Evolutionary conservation across 1,140 invertebrate species (phyloP).

Genomic region (Zaprionus lachaisei): DNA sequence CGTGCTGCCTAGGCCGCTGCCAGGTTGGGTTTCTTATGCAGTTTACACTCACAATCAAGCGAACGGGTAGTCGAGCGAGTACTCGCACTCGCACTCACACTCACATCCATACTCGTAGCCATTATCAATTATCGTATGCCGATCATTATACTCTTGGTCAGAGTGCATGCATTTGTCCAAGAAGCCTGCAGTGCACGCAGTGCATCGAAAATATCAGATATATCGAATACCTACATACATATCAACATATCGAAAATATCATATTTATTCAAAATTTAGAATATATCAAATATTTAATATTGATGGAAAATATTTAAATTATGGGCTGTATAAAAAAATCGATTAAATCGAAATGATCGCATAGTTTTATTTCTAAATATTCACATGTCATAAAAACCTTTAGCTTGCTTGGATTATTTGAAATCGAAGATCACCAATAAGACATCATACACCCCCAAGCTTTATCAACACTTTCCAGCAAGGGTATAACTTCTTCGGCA

Average conservation of each 20-base stretch:
- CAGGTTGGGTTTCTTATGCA: slow-evolving; percentile 70
- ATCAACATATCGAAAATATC: too few relatives aligned
- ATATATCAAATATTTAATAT: too few relatives aligned
- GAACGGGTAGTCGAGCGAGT: slow-evolving; percentile 19
- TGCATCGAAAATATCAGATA: too few relatives aligned
- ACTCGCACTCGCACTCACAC: slow-evolving; percentile 9
- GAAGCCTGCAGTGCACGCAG: neutral
- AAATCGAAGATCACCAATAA: too few relatives aligned
- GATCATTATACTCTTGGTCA: slow-evolving; percentile 31
- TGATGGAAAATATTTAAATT: too few relatives aligned
- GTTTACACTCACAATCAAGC: slow-evolving; percentile 35
- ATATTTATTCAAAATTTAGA: too few relatives aligned
- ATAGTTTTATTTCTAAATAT: too few relatives aligned
- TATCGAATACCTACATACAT: too few relatives aligned
- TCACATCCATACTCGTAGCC: slow-evolving; percentile 34
- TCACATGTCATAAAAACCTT: too few relatives aligned
- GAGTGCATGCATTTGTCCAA: neutral
- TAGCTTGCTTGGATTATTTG: too few relatives aligned
- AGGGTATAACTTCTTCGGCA: neutral
- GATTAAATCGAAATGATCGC: too few relatives aligned
- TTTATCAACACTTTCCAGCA: neutral
- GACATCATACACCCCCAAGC: neutral
- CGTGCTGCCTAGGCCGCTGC: slow-evolving; percentile 38
- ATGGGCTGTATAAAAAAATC: too few relatives aligned
- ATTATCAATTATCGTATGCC: slow-evolving; percentile 74